phyloP scores from a whole-genome alignment of 2,888 invertebrate species.

The Eucriotettix oculatus region DNA sequence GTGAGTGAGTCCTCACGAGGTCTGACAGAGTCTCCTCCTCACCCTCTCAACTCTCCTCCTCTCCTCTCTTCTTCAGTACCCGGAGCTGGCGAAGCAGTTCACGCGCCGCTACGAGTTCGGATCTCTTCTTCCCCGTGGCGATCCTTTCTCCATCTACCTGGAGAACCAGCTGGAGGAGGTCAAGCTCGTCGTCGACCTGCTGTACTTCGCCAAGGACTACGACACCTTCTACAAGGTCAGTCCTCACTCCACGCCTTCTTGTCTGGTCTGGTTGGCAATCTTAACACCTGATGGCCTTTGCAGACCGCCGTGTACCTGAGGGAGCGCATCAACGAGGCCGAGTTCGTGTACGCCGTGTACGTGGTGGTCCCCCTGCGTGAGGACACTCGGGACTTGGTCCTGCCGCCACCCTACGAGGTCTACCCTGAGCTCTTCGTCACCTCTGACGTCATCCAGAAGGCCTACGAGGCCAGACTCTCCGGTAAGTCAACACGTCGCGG shows the following conservation, averaged over 20 bases:
- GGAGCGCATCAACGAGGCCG: constrained; percentile 40
- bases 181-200: constrained; percentile 32
- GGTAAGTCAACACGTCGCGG: constrained; percentile 3
- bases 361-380: constrained; percentile 39
- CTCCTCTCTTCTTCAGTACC: neutral
- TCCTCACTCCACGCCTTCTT: neutral
- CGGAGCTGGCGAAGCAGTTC: neutral
- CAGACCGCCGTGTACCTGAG: constrained; percentile 48
- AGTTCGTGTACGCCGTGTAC: constrained; percentile 44
- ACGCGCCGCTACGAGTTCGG: neutral
- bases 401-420: constrained; percentile 38
- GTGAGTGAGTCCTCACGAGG: constrained; percentile 19
- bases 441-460: constrained; percentile 36
- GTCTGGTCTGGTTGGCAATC: no score
- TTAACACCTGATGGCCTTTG: neutral
- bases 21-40: neutral
- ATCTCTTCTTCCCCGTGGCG: constrained; percentile 24
- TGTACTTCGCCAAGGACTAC: constrained; percentile 42
- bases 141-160: constrained; percentile 30
- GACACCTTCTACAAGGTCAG: constrained; percentile 34
- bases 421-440: constrained; percentile 46
- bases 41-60: neutral
- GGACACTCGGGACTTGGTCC: constrained; percentile 36
- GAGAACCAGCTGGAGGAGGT: constrained; percentile 30
- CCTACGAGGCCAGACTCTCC: constrained; percentile 10